Evolutionary conservation across 2,797 vertebrate genomes (phyloP).

Genomic region (Phaenicophaeus curvirostris): DNA sequence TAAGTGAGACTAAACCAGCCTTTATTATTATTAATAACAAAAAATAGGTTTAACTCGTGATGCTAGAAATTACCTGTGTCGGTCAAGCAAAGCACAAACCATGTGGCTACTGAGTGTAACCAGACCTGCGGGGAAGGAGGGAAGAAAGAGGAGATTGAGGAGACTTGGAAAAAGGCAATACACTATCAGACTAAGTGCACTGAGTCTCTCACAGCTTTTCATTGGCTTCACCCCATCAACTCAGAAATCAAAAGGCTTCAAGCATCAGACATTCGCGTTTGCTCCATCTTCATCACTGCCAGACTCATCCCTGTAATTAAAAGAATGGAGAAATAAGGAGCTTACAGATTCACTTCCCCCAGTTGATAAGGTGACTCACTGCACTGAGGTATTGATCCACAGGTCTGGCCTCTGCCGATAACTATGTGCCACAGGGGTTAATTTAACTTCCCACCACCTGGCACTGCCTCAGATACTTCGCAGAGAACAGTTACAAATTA

Average conservation of each 20-base stretch:
- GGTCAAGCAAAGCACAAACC: slow-evolving; percentile 38
- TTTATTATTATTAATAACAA: slow-evolving; percentile 64
- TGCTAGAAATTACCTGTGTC: slow-evolving; percentile 49
- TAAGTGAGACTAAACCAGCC: slow-evolving; percentile 43
- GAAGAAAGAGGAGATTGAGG: neutral
- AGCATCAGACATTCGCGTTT: slow-evolving; percentile 51
- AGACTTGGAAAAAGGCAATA: neutral
- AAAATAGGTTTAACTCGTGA: slow-evolving; percentile 58
- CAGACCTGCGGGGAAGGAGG: neutral
- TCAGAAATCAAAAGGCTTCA: slow-evolving; percentile 65
- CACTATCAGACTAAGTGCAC: neutral
- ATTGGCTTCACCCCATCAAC: slow-evolving; percentile 63
- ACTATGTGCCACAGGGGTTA: slow-evolving; percentile 54
- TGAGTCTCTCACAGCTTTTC: slow-evolving; percentile 34
- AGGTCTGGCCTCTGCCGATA: slow-evolving; percentile 65
- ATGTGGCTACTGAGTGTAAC: neutral
- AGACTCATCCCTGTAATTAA: slow-evolving; percentile 49
- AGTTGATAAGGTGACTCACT: slow-evolving; percentile 26
- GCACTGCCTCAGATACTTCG: slow-evolving; percentile 47
- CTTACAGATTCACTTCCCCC: slow-evolving; percentile 50
- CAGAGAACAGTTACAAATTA: slow-evolving; percentile 60
- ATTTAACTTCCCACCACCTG: slow-evolving; percentile 59
- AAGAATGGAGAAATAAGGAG: slow-evolving; percentile 72
- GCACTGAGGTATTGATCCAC: slow-evolving; percentile 50
- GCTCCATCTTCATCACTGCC: slow-evolving; percentile 71